Conservation (phyloP, 2,888 invertebrate genomes). For the Brenthis hecate region DNA sequence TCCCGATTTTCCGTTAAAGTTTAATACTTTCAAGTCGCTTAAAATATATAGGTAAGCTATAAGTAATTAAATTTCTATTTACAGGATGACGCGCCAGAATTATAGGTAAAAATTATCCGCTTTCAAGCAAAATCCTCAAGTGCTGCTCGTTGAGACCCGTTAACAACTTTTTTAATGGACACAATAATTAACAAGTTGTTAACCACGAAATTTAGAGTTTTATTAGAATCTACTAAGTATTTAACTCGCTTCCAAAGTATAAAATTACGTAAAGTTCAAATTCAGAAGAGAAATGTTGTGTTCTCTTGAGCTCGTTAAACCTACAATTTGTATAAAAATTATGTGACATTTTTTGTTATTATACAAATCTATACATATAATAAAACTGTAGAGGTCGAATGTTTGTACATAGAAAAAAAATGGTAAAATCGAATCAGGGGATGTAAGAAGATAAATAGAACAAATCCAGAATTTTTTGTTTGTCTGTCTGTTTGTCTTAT, state of each 20-base stretch:
- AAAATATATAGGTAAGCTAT: conserved; percentile 2
- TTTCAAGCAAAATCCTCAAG: conserved; percentile 4
- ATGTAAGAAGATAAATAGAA: too few relatives aligned
- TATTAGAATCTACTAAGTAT: conserved; percentile 19
- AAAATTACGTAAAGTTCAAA: too few relatives aligned
- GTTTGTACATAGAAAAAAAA: too few relatives aligned
- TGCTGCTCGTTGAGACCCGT: conserved; percentile 25
- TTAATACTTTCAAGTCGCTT: neutral
- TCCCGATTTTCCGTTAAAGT: neutral
- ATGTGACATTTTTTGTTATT: too few relatives aligned
- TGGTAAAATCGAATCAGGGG: too few relatives aligned
- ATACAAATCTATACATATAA: too few relatives aligned
- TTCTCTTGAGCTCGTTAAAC: neutral
- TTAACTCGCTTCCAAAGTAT: conserved; percentile 5
- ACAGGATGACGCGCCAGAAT: neutral
- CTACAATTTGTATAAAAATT: too few relatives aligned
- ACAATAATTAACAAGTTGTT: conserved; percentile 33
- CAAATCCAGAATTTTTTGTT: too few relatives aligned
- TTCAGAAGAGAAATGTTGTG: neutral
- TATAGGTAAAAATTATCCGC: neutral
- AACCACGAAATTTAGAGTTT: conserved; percentile 25
- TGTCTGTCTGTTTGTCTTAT: too few relatives aligned
- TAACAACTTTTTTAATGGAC: conserved; percentile 33
- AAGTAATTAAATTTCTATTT: conserved; percentile 6
- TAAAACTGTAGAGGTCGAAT: too few relatives aligned